Evolutionary conservation across 2,888 invertebrate genomes (phyloP).

Genomic region (Monoplex corrugatus): DNA sequence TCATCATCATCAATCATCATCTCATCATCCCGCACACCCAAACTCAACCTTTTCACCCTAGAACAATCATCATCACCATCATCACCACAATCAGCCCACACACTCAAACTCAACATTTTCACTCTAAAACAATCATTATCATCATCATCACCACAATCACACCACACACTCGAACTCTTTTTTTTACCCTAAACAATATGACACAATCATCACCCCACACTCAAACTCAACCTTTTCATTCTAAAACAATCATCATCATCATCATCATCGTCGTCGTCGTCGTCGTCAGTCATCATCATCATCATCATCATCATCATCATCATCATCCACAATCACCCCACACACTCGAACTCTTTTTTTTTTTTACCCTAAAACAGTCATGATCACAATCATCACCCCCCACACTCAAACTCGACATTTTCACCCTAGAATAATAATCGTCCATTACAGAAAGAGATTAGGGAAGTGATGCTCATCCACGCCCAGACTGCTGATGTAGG

Average conservation of each 20-base stretch:
- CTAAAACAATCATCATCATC: background rate
- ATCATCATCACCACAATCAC: conserved; percentile 43
- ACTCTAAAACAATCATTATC: conserved; percentile 28
- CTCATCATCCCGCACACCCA: background rate
- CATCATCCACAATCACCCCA: background rate
- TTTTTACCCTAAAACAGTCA: too few species aligned
- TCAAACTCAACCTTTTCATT: background rate
- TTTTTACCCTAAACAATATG: too few species aligned
- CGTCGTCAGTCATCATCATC: conserved; percentile 6
- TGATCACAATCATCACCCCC: too few species aligned
- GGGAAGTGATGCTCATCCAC: background rate
- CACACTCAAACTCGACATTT: too few species aligned
- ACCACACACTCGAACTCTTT: conserved; percentile 5
- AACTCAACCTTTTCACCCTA: too few species aligned
- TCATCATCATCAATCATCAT: background rate
- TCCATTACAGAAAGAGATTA: background rate
- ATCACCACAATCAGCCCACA: background rate
- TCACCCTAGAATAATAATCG: conserved; percentile 25
- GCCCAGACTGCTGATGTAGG: background rate
- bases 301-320: background rate
- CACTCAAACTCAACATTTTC: too few species aligned
- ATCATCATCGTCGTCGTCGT: background rate
- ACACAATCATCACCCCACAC: conserved; percentile 35
- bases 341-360: too few species aligned
- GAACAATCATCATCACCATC: too few species aligned